phyloP scores from a whole-genome alignment of 1,140 invertebrate species.

The Brachionus asplanchnoidis region DNA sequence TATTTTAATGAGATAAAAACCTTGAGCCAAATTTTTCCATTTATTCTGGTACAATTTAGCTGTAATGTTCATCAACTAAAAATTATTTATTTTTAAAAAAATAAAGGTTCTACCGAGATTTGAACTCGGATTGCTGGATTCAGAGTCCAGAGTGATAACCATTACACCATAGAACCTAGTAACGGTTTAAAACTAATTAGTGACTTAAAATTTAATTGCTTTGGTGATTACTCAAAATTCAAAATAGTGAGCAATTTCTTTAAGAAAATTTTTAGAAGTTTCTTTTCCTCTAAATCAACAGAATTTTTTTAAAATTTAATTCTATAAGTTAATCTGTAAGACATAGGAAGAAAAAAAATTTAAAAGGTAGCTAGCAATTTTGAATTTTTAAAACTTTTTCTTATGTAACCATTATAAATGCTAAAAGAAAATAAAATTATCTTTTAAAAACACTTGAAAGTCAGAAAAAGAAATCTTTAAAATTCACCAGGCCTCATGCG shows the following conservation, averaged over 20 bases:
- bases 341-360: neutral
- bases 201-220: too few relatives aligned
- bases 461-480: neutral
- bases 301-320: neutral
- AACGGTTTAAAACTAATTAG: neutral
- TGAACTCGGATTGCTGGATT: constrained; percentile 43
- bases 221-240: too few relatives aligned
- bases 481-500: neutral
- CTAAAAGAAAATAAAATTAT: neutral
- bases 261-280: too few relatives aligned
- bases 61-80: neutral
- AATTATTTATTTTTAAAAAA: neutral
- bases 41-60: neutral
- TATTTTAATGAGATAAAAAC: neutral
- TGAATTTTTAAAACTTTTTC: neutral
- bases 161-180: constrained; percentile 42
- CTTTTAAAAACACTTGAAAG: neutral
- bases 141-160: constrained; percentile 43
- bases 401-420: neutral
- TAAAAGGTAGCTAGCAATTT: neutral
- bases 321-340: neutral
- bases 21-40: neutral
- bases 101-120: constrained; percentile 41
- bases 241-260: too few relatives aligned
- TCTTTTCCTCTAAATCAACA: too few relatives aligned